Evolutionary conservation across 1,140 invertebrate species (phyloP), one percentile per base, ranked within the genome.

Genomic region (Aradophagus sp.): DNA sequence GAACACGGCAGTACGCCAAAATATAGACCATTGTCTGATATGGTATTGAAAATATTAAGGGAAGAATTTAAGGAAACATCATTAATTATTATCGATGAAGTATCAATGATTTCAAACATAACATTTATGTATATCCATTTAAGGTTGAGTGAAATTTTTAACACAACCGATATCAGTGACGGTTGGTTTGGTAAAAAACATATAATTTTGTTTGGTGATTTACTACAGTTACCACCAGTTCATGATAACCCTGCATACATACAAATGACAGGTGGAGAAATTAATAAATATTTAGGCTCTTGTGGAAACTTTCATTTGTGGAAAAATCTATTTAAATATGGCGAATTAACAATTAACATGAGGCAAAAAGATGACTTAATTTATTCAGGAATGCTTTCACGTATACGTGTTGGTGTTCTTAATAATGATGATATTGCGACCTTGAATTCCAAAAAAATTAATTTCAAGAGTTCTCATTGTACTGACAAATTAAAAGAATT

Each of bases 1-100:
- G 20, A 23, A 67, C n/a, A 56, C 61, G 41, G 29, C 23, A 59
- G 56, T 13, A 19, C 39, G 5, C 59, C 61, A 13, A 63, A 67
- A 32, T 77, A 73, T 42, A 66, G 36, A 13, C 32, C 45, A 11
- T 32, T 77, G 26, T 62, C 50, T 2, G 27, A 56, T 42, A 7
- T 34, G n/a, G 14, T 16, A 29, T 15, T 34, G n/a, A 47, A 47
- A 34, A 12, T 12, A 19, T 29, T 34, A 47, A 32, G 42, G 15
- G 26, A 45, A 45, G 27, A 27, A 42, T 27, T 42, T 2, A 26
- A 27, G 4, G 1, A 27, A 1, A 27, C 23, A 13, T 5, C 11
- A 27, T 27, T 26, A 27, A 35, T 7, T 8, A 35, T 39, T n/a
- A 39, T 11, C 20, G 20, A 23, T 23, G 20, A 23, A 23, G 8